Base-by-base conservation (phyloP, 1,140 invertebrate genomes). In the Maconellicoccus hirsutus region DNA sequence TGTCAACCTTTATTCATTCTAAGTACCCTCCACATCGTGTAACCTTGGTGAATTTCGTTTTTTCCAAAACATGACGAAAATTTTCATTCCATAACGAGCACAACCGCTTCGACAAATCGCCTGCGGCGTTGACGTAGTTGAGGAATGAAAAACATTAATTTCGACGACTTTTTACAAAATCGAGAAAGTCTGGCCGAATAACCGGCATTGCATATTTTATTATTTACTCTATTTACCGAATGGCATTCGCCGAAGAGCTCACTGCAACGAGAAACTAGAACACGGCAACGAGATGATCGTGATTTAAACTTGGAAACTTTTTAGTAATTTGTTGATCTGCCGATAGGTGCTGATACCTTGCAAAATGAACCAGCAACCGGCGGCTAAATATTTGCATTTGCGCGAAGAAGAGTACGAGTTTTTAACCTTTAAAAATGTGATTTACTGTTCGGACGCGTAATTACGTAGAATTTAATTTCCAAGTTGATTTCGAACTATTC, bases 1-100 rank as follows among this genome's bases (percentile, higher is more conserved):
- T 52, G 42, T 52, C 42, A 52, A 52, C 42, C n/a, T 52, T 52
- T 52, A 52, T 52, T 52, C 6, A 52, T 52, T n/a, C n/a, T n/a
- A 52, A 16, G 42, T n/a, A n/a, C n/a, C n/a, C n/a, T n/a, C n/a
- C n/a, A n/a, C 42, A 16, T 52, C 42, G 16, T 52, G 42, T 16
- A 52, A 8, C n/a, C n/a, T n/a, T n/a, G n/a, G n/a, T n/a, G n/a
- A n/a, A n/a, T n/a, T n/a, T n/a, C n/a, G n/a, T n/a, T n/a, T n/a
- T n/a, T n/a, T n/a, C n/a, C n/a, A n/a, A n/a, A n/a, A n/a, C n/a
- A n/a, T n/a, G n/a, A n/a, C n/a, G n/a, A n/a, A n/a, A n/a, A n/a
- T n/a, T n/a, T n/a, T n/a, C n/a, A n/a, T n/a, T n/a, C n/a, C n/a
- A n/a, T n/a, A n/a, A n/a, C n/a, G n/a, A n/a, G n/a, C n/a, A n/a